Conservation (phyloP, 1,140 invertebrate species). For the Sycophila sp. region DNA sequence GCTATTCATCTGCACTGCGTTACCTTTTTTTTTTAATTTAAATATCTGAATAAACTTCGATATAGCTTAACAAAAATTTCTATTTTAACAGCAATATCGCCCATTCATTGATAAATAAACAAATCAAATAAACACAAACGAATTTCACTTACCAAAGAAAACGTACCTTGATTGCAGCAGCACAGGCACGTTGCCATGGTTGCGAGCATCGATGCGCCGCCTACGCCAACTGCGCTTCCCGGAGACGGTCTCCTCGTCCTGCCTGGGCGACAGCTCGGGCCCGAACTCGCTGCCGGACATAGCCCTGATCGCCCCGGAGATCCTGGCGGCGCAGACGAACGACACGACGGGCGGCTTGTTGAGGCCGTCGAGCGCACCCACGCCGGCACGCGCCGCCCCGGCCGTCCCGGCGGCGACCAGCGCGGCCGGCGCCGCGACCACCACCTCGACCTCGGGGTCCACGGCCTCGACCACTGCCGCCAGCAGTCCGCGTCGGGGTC, state of each 20-base stretch:
- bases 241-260: constrained; percentile 41
- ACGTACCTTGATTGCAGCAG: neutral
- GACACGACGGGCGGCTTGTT: constrained; percentile 46
- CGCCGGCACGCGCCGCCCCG: constrained; percentile 35
- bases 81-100: too few species aligned
- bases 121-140: too few species aligned
- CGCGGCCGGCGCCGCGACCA: neutral
- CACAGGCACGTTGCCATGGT: constrained; percentile 51
- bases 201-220: constrained; percentile 62
- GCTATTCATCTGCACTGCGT: too few species aligned
- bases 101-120: too few species aligned
- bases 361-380: constrained; percentile 59
- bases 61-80: too few species aligned
- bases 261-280: constrained; percentile 20
- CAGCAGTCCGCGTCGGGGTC: neutral
- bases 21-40: too few species aligned
- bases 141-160: too few species aligned
- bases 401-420: neutral
- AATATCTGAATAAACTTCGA: too few species aligned
- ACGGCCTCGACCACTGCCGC: too few species aligned
- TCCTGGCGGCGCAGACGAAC: constrained; percentile 61
- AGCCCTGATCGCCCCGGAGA: constrained; percentile 60
- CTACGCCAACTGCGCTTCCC: constrained; percentile 59
- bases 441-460: neutral
- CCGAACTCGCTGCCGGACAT: constrained; percentile 60